A percentile compares a stretch with the other conserved stretches of the same genome.
phyloP scores from a whole-genome alignment of 2,113 vertebrate genomes.

The Scortum barcoo region DNA sequence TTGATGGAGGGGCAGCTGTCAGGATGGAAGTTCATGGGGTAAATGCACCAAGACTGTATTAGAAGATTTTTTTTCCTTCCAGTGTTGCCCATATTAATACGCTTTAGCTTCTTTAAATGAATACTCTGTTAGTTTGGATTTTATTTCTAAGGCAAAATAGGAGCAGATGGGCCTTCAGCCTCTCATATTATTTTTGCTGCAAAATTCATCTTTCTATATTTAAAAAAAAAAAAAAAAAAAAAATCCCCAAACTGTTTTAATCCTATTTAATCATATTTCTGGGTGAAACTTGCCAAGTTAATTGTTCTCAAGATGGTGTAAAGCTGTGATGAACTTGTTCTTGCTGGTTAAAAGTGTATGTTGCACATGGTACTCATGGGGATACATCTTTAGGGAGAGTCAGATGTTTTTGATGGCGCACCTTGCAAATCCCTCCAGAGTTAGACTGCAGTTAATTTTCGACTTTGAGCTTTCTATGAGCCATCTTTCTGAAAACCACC shows the following conservation, averaged over 20 bases:
- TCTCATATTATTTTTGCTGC: background rate
- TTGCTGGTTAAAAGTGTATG: constrained; percentile 36
- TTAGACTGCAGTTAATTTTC: constrained; percentile 37
- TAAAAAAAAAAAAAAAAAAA: background rate
- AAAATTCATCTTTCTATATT: background rate
- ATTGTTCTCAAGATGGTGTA: constrained; percentile 34
- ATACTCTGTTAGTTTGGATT: background rate
- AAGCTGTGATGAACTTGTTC: constrained; percentile 55
- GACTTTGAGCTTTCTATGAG: constrained; percentile 14
- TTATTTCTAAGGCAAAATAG: constrained; percentile 26
- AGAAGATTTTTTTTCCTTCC: constrained; percentile 18
- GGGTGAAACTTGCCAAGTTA: constrained; percentile 9
- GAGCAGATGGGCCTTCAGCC: background rate
- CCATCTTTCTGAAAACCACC: constrained; percentile 32
- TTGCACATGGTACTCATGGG: constrained; percentile 40
- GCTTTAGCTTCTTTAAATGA: background rate
- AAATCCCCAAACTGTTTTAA: background rate
- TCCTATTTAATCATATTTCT: constrained; percentile 6
- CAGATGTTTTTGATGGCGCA: constrained; percentile 49
- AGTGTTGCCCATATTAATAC: background rate
- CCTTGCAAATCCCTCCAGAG: constrained; percentile 53
- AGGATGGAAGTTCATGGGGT: constrained; percentile 14
- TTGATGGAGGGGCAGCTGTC: constrained; percentile 35
- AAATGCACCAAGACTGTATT: constrained; percentile 11
- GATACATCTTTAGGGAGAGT: constrained; percentile 45